phyloP scores from a whole-genome alignment of 2,113 vertebrate genomes.

The Varanus salvator region DNA sequence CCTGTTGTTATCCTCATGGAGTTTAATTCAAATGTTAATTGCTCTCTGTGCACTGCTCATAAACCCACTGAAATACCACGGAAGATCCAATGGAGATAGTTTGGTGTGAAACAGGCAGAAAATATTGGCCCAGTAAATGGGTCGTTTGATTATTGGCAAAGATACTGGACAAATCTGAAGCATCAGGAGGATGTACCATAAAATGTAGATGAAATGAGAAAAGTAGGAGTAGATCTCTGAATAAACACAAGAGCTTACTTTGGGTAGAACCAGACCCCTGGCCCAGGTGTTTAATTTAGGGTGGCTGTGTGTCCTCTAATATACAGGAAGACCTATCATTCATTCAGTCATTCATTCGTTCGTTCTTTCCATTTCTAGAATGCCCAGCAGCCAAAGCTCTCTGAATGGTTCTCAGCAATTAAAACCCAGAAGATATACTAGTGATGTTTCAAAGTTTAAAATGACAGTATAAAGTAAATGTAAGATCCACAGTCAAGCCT shows the following conservation, averaged over 20 bases:
- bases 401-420: too few species aligned
- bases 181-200: background rate
- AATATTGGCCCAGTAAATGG: background rate
- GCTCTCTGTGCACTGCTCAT: slow-evolving; percentile 59
- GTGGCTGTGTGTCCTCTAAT: too few species aligned
- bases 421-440: too few species aligned
- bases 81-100: slow-evolving; percentile 54
- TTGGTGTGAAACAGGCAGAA: slow-evolving; percentile 30
- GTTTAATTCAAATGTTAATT: slow-evolving; percentile 73
- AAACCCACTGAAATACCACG: slow-evolving; percentile 61
- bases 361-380: too few species aligned
- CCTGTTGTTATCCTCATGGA: slow-evolving; percentile 70
- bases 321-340: too few species aligned
- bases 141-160: background rate
- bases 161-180: background rate
- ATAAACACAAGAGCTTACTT: background rate
- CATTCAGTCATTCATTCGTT: too few species aligned
- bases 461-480: too few species aligned
- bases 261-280: background rate
- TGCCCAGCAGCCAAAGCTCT: too few species aligned
- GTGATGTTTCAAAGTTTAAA: too few species aligned
- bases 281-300: too few species aligned
- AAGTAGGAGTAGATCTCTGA: background rate
- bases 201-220: background rate
- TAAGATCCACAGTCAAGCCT: too few species aligned